A percentile compares a stretch with the other conserved stretches of the same genome.
These are phyloP conservation scores for Lithophane socia DNA, from an alignment of 2,888 invertebrate genomes.

Conservation along the genomic window DNA sequence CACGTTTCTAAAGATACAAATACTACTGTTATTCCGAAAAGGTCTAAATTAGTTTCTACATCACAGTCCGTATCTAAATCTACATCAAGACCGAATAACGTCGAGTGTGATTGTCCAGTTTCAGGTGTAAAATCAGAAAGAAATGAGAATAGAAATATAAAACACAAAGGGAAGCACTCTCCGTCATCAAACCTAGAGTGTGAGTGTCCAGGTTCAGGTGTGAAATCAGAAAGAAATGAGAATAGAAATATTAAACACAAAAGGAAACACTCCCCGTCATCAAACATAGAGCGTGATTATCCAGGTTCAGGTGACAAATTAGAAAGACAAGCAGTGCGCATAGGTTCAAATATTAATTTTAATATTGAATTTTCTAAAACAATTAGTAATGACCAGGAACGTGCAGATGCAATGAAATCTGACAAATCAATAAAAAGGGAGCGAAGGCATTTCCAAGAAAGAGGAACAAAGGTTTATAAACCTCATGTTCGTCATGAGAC, in stretches of 20 bases:
- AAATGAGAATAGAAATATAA: constrained; percentile 13
- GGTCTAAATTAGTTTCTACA: constrained; percentile 39
- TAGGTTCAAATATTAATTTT: constrained; percentile 69
- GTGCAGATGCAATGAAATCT: background rate
- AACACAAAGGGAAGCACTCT: constrained; percentile 7
- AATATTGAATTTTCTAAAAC: constrained; percentile 69
- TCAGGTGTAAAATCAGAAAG: constrained; percentile 9
- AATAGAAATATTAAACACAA: constrained; percentile 21
- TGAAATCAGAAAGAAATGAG: background rate
- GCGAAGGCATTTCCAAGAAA: constrained; percentile 19
- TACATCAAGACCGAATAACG: constrained; percentile 13
- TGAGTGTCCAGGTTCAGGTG: constrained; percentile 9
- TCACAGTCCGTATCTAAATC: constrained; percentile 40
- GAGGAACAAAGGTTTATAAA: constrained; percentile 39
- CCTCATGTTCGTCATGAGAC: constrained; percentile 28
- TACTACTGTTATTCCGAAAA: constrained; percentile 27
- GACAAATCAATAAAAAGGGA: constrained; percentile 9
- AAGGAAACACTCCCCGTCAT: background rate
- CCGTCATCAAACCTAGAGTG: constrained; percentile 12
- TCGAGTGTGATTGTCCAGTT: constrained; percentile 14
- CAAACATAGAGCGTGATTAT: constrained; percentile 23
- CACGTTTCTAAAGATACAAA: constrained; percentile 39
- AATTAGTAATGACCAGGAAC: background rate
- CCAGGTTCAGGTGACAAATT: constrained; percentile 5
- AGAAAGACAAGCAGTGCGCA: constrained; percentile 62